Base-by-base conservation (phyloP, 1,140 invertebrate species). In the Aphelenchoides fujianensis region DNA sequence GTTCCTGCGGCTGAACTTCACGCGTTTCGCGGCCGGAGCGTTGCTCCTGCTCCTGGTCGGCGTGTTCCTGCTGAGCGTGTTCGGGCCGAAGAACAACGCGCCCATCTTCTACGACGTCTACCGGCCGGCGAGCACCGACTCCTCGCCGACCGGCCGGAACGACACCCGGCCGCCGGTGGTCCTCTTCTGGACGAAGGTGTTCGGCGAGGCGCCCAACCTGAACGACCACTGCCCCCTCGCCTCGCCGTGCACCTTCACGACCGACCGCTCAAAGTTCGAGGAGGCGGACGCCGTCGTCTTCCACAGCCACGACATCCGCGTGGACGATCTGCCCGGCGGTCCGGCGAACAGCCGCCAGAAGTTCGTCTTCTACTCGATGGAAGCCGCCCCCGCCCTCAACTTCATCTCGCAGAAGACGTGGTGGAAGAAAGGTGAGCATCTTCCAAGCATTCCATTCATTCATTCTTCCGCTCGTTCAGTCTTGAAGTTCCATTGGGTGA, bases 251-350 rank as follows among this genome's bases (percentile, higher is more conserved):
- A 23, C 3, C 12, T 69, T 70, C 1, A 70, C 68, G 1, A 34
- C 69, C n/a, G 68, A 70, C 32, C 52, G 35, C 2, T 12, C 16
- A 0, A 12, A n/a, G 31, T 19, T 70, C 41, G 7, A 0, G 12
- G 31, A 72, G 30, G 68, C 68, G 2, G 7, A 73, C 28, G 69
- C 68, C 27, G 68, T 70, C 1, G 68, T 70, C 1, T 70, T 70
- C 30, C 68, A 70, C 41, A 19, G 0, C 53, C 23, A 28, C n/a
- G 68, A 70, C 68, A 37, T 70, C 69, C 69, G 72, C 9, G 23
- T 0, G 1, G 9, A 30, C 19, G 7, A 72, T 34, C 32, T 73
- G 36, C 68, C 68, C 9, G 12, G 12, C 16, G 16, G 7, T 3
- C n/a, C 2, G 72, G 16, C 68, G 12, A 70, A 32, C 19, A 7